phyloP scores from a whole-genome alignment of 1,140 invertebrate species.

The Cotesia typhae region DNA sequence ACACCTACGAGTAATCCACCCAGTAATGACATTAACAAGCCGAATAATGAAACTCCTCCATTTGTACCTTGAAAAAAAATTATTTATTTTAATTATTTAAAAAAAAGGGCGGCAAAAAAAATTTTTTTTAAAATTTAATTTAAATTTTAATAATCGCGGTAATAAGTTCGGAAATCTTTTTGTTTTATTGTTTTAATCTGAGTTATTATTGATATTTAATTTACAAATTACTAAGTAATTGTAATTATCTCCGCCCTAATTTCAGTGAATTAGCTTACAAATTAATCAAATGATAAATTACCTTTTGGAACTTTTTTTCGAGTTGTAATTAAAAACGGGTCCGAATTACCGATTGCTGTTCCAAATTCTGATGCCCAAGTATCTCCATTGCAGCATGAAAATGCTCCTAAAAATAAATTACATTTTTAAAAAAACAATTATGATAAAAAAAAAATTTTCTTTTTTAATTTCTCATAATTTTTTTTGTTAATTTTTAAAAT shows the following conservation, averaged over 20 bases:
- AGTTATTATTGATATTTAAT: not conserved
- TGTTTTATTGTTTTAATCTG: no score
- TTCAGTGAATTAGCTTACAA: no score
- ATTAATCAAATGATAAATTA: slow-evolving; percentile 47
- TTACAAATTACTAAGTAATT: not conserved
- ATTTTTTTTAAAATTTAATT: no score
- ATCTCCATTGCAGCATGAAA: slow-evolving; percentile 88
- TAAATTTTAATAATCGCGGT: no score
- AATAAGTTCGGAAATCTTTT: no score
- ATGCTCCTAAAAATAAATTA: slow-evolving; percentile 67
- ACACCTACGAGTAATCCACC: slow-evolving; percentile 82
- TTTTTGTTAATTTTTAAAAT: no score
- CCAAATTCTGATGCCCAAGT: slow-evolving; percentile 93
- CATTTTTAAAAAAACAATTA: slow-evolving; percentile 14
- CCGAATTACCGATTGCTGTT: slow-evolving; percentile 73
- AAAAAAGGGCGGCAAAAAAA: no score
- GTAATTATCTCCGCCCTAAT: no score
- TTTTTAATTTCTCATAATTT: no score
- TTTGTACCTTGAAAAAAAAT: slow-evolving; percentile 75
- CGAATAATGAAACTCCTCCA: slow-evolving; percentile 79
- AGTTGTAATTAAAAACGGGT: slow-evolving; percentile 82
- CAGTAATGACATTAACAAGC: slow-evolving; percentile 76
- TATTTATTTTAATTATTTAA: no score
- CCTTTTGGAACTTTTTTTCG: slow-evolving; percentile 80
- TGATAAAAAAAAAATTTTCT: no score